Base-by-base conservation (phyloP, 2,113 vertebrate species). In the Anolis carolinensis region DNA sequence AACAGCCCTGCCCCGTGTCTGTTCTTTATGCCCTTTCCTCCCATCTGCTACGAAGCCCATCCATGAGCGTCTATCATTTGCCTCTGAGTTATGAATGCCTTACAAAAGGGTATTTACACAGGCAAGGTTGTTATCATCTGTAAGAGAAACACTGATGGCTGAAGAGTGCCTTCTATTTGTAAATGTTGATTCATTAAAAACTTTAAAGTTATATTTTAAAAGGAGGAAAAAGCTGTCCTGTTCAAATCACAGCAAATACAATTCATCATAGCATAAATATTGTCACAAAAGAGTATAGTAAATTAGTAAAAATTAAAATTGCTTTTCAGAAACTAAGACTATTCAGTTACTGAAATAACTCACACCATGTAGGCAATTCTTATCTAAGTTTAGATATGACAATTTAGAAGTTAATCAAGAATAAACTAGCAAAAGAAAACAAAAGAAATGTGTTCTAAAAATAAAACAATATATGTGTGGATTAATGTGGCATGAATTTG, bases 111-210 rank as follows among this genome's bases (percentile, higher is more conserved):
- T 80, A 52, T 0, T 0, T n/a, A 74, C 0, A 80, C 0, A 1
- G 1, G 82, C 71, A 86, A 86, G 71, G 59, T 81, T 84, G 55
- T 65, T 81, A 72, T 81, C 70, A 74, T 65, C 44, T 50, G 39
- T 50, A 81, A 65, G 34, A 52, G 21, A n/a, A 81, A 80, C 62
- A 81, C 14, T 18, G 70, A 86, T 65, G 30, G 62, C 62, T 75
- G 32, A 20, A 34, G 0, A 20, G 30, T 6, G 0, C 0, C 1
- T 74, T 11, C 32, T 74, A 8, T 59, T 23, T 23, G 74, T 48
- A 55, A 4, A n/a, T 5, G 36, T 86, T 27, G 89, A 23, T 55
- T 59, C 18, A 30, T 14, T 80, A 39, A 84, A 0, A 0, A 34
- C 25, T 7, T 81, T 8, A 16, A 86, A 90, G 2, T 34, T 9